phyloP scores from a whole-genome alignment of 1,140 invertebrate species.

The Proctacanthus coquilletti region DNA sequence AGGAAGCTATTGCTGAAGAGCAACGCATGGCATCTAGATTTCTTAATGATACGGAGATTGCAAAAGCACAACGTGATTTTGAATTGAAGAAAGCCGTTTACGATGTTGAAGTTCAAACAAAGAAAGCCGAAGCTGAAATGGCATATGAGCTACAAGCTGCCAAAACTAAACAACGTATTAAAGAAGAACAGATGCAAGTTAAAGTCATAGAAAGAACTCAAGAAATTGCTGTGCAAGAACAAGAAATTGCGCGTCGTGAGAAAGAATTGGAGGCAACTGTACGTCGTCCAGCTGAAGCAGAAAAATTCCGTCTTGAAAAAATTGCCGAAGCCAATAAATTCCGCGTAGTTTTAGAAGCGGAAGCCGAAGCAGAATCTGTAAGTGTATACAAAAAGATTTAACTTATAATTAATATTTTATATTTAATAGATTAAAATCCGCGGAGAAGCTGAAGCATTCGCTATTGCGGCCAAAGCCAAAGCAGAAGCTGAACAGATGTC shows the following conservation, averaged over 20 bases:
- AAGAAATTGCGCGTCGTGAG: constrained; percentile 72
- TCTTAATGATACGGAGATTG: constrained; percentile 90
- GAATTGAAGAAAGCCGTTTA: constrained; percentile 94
- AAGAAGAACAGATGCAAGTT: constrained; percentile 95
- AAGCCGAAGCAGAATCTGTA: constrained; percentile 86
- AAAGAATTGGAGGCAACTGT: constrained; percentile 82
- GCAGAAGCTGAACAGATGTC: constrained; percentile 94
- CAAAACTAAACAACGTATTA: constrained; percentile 89
- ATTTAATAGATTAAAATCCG: constrained; percentile 32
- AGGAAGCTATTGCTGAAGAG: constrained; percentile 91
- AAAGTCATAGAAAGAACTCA: constrained; percentile 84
- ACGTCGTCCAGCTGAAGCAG: constrained; percentile 81
- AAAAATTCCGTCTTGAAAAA: constrained; percentile 85
- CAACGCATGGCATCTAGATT: constrained; percentile 83
- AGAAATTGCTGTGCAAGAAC: constrained; percentile 80
- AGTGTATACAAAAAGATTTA: constrained; percentile 16
- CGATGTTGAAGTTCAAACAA: constrained; percentile 92
- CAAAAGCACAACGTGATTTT: constrained; percentile 90
- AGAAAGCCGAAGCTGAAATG: constrained; percentile 86
- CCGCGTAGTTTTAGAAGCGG: constrained; percentile 75
- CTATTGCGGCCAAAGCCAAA: constrained; percentile 83
- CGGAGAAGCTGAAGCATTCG: constrained; percentile 85
- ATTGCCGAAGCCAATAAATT: constrained; percentile 81
- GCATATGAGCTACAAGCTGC: constrained; percentile 89
- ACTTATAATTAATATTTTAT: not conserved